Percentiles rank a stretch among this genome's conserved stretches.
These are phyloP conservation scores for Amblyjoppa fuscipennis DNA, from an alignment of 2,888 invertebrate species.

Conservation along the genomic window DNA sequence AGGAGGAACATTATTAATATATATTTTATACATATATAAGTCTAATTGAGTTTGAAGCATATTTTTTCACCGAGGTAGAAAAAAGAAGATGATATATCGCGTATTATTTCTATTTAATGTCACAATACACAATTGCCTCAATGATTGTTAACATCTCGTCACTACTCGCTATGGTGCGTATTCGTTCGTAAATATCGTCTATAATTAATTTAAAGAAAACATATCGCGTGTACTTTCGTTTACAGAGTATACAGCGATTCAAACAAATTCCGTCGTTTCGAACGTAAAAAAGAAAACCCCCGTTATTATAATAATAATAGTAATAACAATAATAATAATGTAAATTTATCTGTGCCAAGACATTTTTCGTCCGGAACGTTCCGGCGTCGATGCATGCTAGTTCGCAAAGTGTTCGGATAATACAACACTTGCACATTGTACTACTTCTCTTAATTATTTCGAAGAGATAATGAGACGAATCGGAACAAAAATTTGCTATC, in stretches of 20 bases:
- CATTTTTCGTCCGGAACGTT: constrained; percentile 35
- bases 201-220: constrained; percentile 29
- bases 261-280: constrained; percentile 46
- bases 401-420: constrained; percentile 45
- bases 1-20: constrained; percentile 57
- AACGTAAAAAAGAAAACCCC: constrained; percentile 18
- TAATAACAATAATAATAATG: constrained; percentile 24
- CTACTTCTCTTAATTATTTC: constrained; percentile 34
- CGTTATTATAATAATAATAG: constrained; percentile 11
- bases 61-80: constrained; percentile 47
- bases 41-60: constrained; percentile 57
- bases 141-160: constrained; percentile 39
- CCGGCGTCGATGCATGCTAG: constrained; percentile 35
- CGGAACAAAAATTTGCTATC: constrained; percentile 5
- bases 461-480: constrained; percentile 13
- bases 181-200: constrained; percentile 26
- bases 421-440: constrained; percentile 52
- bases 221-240: constrained; percentile 25
- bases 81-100: constrained; percentile 13
- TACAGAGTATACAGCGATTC: constrained; percentile 9
- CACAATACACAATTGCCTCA: constrained; percentile 23
- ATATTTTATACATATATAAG: constrained; percentile 58
- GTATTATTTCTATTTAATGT: constrained; percentile 60
- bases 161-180: constrained; percentile 27
- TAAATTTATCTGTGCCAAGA: constrained; percentile 65